These are phyloP conservation scores for Lepas anatifera DNA, from an alignment of 2,888 invertebrate genomes.

Conservation along the genomic window DNA sequence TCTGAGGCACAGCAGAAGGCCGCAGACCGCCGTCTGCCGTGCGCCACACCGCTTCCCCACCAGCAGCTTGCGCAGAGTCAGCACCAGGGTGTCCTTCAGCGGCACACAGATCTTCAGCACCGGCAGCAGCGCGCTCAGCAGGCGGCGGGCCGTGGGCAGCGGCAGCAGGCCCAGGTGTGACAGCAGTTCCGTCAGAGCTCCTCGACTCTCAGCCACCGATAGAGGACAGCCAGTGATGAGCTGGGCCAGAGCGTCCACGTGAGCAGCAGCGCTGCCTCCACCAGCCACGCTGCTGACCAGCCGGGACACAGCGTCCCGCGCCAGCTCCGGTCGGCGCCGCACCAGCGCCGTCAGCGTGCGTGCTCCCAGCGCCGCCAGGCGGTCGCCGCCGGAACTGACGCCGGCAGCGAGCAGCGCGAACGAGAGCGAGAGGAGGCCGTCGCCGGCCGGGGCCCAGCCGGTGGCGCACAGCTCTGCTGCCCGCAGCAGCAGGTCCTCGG, in stretches of 20 bases:
- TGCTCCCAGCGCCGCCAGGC: neutral
- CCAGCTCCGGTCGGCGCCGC: constrained; percentile 21
- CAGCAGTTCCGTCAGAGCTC: constrained; percentile 19
- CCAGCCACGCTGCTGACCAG: constrained; percentile 21
- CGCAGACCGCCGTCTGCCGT: constrained; percentile 22
- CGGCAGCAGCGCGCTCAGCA: constrained; percentile 20
- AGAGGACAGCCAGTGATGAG: constrained; percentile 21
- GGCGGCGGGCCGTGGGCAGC: constrained; percentile 12
- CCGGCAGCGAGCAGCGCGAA: neutral
- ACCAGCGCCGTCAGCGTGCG: constrained; percentile 21
- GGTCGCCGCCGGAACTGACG: neutral
- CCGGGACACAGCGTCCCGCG: constrained; percentile 20
- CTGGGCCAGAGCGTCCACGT: constrained; percentile 19
- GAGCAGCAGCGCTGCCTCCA: constrained; percentile 16
- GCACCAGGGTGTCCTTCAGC: constrained; percentile 22
- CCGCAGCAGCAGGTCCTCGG: neutral
- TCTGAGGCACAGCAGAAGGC: constrained; percentile 21
- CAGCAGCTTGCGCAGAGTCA: constrained; percentile 22
- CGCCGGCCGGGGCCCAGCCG: constrained; percentile 1
- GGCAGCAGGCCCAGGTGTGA: constrained; percentile 18
- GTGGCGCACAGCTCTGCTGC: neutral
- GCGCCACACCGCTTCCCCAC: constrained; percentile 21
- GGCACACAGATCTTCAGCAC: constrained; percentile 22
- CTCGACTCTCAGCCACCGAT: constrained; percentile 21
- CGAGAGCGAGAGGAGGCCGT: constrained; percentile 1